A percentile compares a stretch with the other conserved stretches of the same genome.
Conservation (phyloP, 2,888 invertebrate species). For the Macropis europaea region DNA sequence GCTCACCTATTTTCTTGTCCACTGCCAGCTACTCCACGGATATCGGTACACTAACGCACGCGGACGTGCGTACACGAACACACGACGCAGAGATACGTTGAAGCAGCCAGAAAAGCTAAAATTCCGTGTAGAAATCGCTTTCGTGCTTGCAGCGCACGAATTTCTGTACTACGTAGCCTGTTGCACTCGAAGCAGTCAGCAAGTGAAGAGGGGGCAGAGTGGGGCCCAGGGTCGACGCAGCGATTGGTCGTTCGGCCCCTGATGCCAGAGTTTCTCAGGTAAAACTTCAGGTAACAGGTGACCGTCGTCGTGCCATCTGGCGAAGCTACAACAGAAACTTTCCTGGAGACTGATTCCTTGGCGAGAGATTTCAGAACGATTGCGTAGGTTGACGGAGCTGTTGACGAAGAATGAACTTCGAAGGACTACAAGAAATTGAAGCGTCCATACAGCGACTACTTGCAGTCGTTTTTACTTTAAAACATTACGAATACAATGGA, state of each 20-base stretch:
- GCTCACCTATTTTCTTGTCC: conserved; percentile 29
- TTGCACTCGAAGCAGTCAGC: conserved; percentile 48
- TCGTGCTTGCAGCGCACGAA: conserved; percentile 52
- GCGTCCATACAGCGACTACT: not conserved
- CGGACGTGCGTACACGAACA: not conserved
- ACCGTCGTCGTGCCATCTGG: conserved; percentile 62
- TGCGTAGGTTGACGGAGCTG: conserved; percentile 17
- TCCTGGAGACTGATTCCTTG: not conserved
- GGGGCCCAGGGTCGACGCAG: conserved; percentile 55
- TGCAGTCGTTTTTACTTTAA: no score
- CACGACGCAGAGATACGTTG: conserved; percentile 1
- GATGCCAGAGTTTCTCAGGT: conserved; percentile 39
- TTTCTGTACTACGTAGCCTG: conserved; percentile 63
- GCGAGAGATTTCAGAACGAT: conserved; percentile 13
- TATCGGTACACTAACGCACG: conserved; percentile 11
- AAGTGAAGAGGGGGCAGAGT: conserved; percentile 33
- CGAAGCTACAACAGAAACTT: conserved; percentile 21
- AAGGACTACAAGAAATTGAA: not conserved
- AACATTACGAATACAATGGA: no score
- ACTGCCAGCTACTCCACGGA: not conserved
- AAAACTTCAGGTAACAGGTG: conserved; percentile 65
- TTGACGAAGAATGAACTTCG: not conserved
- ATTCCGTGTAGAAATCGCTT: conserved; percentile 20
- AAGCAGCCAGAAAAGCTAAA: conserved; percentile 11
- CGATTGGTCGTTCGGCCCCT: conserved; percentile 53